phyloP scores from a whole-genome alignment of 2,797 vertebrate genomes.

The Peromyscus melanophrys region DNA sequence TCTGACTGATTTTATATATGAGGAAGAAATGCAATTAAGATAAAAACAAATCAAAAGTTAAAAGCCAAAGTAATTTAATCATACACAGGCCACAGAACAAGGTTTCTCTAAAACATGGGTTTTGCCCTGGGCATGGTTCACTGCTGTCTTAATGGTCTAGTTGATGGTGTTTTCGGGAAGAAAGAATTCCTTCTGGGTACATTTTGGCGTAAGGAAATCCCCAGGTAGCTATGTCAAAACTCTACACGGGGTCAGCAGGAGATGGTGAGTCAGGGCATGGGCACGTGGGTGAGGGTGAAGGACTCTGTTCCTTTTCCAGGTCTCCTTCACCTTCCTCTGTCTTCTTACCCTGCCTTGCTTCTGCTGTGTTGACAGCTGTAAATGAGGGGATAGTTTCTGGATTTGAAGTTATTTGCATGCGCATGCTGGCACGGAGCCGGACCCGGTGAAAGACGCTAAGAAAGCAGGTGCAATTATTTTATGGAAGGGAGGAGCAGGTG shows the following conservation, averaged over 20 bases:
- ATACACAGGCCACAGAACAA: not conserved
- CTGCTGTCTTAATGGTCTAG: not conserved
- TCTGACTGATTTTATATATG: not conserved
- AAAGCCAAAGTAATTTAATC: not conserved
- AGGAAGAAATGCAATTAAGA: not conserved
- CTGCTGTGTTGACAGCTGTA: not conserved
- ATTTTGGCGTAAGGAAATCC: not conserved
- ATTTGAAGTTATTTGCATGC: not conserved
- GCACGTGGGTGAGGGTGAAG: not conserved
- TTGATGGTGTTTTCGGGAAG: not conserved
- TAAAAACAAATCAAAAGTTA: not conserved
- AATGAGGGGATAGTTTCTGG: not conserved
- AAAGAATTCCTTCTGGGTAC: not conserved
- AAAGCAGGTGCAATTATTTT: not conserved
- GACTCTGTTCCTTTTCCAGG: not conserved
- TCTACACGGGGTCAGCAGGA: not conserved
- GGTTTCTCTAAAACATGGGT: not conserved
- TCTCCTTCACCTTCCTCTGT: not conserved
- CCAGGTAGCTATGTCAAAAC: not conserved
- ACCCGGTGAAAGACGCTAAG: not conserved
- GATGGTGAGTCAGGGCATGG: not conserved
- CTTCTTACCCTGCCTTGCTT: not conserved
- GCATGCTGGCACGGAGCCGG: fast-evolving
- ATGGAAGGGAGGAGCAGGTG: not conserved
- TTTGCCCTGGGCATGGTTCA: not conserved